A percentile compares a stretch with the other conserved stretches of the same genome.
phyloP scores from a whole-genome alignment of 2,888 invertebrate species.

The Agrenia bidenticulata region DNA sequence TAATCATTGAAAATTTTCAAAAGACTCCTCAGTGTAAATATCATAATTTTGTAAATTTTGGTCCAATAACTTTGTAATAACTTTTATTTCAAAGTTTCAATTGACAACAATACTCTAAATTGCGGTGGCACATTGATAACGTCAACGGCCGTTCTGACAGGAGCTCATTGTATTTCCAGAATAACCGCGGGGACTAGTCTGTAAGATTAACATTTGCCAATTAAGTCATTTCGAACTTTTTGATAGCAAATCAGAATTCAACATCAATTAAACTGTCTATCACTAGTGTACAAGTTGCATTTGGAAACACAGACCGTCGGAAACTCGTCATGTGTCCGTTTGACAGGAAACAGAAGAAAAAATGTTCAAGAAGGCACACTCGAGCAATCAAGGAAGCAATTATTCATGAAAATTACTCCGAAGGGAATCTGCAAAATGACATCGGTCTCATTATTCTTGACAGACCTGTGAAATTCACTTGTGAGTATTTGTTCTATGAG shows the following conservation, averaged over 20 bases:
- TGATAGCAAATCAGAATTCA: too few species aligned
- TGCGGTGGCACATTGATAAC: conserved; percentile 41
- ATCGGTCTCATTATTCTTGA: conserved; percentile 40
- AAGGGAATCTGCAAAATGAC: conserved; percentile 44
- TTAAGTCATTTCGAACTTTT: too few species aligned
- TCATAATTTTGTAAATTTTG: conserved; percentile 18
- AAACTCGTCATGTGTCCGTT: conserved; percentile 26
- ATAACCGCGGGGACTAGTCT: conserved; percentile 16
- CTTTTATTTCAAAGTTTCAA: too few species aligned
- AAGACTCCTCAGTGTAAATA: too few species aligned
- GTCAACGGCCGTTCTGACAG: conserved; percentile 27
- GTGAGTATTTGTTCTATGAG: conserved; percentile 17
- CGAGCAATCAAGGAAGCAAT: conserved; percentile 40
- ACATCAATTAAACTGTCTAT: too few species aligned
- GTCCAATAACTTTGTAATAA: too few species aligned
- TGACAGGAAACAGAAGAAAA: conserved; percentile 9
- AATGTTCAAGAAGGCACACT: conserved; percentile 23
- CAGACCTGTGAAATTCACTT: conserved; percentile 29
- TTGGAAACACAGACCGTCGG: conserved; percentile 32
- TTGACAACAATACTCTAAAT: conserved; percentile 22
- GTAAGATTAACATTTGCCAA: too few species aligned
- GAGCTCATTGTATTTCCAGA: conserved; percentile 26
- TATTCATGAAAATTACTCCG: conserved; percentile 43
- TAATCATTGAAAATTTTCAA: too few species aligned
- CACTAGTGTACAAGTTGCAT: conserved; percentile 5